Evolutionary conservation across 2,113 vertebrate genomes (phyloP).

Genomic region (Myrmecobius fasciatus): DNA sequence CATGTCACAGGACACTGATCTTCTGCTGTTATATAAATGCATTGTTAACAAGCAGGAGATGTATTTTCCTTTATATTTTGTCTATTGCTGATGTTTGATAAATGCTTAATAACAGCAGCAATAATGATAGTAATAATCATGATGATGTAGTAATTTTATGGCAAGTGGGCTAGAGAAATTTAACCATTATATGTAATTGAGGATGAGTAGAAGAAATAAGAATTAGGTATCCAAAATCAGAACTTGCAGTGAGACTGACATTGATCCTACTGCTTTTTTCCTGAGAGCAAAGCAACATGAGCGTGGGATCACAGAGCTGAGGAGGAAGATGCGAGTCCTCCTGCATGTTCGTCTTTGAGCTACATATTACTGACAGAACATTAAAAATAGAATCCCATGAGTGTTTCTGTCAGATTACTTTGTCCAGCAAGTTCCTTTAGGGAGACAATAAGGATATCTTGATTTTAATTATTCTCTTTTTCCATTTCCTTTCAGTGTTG

Average conservation of each 20-base stretch:
- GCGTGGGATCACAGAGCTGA: not conserved
- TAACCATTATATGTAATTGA: slow-evolving; percentile 1
- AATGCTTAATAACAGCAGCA: slow-evolving; percentile 14
- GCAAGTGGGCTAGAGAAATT: not conserved
- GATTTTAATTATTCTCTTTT: slow-evolving; percentile 57
- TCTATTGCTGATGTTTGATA: slow-evolving; percentile 9
- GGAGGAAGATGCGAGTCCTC: not conserved
- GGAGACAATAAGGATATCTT: slow-evolving; percentile 45
- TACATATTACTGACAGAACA: not conserved
- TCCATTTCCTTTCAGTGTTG: slow-evolving; percentile 35
- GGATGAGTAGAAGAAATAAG: not conserved
- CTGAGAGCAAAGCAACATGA: not conserved
- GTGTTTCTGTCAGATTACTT: slow-evolving; percentile 54
- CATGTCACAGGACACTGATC: not conserved
- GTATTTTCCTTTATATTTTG: slow-evolving; percentile 9
- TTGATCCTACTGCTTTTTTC: not conserved
- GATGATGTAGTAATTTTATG: not conserved
- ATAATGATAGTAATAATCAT: not conserved
- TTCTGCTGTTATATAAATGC: slow-evolving; percentile 11
- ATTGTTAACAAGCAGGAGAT: not conserved
- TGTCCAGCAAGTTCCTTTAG: not conserved
- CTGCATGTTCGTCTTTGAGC: not conserved
- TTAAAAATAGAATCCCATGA: slow-evolving; percentile 29
- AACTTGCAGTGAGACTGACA: not conserved
- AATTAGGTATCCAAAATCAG: not conserved